These are phyloP conservation scores for Elephas maximus DNA, from an alignment of 2,113 vertebrate genomes.

Conservation along the genomic window DNA sequence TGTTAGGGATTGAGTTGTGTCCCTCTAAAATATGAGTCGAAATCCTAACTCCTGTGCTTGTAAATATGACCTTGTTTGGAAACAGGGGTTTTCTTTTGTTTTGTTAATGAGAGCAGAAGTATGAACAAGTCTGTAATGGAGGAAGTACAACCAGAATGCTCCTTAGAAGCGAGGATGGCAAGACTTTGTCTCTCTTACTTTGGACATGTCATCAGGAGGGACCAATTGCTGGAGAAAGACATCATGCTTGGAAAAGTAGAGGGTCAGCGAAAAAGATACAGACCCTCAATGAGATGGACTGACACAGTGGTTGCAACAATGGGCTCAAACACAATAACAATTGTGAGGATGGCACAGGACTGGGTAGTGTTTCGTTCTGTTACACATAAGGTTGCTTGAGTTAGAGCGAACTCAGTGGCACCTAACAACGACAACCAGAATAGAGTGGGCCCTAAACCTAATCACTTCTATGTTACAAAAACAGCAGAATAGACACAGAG, in stretches of 20 bases:
- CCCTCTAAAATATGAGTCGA: not conserved
- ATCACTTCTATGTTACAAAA: not conserved
- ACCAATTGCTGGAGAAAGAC: not conserved
- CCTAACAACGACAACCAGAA: not conserved
- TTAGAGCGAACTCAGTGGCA: not conserved
- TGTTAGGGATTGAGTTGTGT: not conserved
- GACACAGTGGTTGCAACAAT: not conserved
- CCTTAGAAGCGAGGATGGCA: not conserved
- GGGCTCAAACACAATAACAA: not conserved
- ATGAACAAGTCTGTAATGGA: not conserved
- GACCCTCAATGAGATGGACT: not conserved
- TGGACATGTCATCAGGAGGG: not conserved
- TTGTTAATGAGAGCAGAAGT: not conserved
- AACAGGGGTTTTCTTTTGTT: not conserved
- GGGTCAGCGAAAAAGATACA: not conserved
- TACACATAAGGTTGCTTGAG: not conserved
- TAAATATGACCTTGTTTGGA: not conserved
- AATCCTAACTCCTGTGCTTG: not conserved
- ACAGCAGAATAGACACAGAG: not conserved
- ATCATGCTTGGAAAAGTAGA: not conserved
- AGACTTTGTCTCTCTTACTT: not conserved
- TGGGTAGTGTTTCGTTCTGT: not conserved
- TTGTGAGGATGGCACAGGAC: not conserved
- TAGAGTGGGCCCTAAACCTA: not conserved
- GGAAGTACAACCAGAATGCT: not conserved